Evolutionary conservation across 1,140 invertebrate species (phyloP).

Genomic region (Microvelia longipes): DNA sequence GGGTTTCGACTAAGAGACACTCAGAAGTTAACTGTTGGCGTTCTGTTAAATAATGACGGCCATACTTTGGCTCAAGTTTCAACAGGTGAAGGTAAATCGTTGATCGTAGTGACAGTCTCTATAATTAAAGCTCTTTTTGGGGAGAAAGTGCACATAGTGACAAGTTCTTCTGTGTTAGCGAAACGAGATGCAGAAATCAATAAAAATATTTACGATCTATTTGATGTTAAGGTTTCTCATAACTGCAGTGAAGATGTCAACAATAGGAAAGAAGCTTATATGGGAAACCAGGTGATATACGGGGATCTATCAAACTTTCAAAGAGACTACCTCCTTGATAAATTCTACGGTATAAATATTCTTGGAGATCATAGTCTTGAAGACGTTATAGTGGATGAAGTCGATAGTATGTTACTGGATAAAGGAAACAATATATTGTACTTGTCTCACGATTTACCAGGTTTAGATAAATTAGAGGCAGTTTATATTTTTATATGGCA

Average conservation of each 20-base stretch:
- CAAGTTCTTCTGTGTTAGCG: background rate
- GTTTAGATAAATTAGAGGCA: constrained; percentile 26
- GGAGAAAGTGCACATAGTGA: background rate
- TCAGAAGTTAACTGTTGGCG: background rate
- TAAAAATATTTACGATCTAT: constrained; percentile 21
- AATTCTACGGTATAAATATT: constrained; percentile 19
- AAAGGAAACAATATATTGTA: constrained; percentile 28
- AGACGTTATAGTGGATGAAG: constrained; percentile 28
- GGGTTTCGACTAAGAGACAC: background rate
- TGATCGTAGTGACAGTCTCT: background rate
- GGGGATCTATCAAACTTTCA: background rate
- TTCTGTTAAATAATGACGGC: background rate
- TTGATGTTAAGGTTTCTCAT: constrained; percentile 21
- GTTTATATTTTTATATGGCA: constrained; percentile 10
- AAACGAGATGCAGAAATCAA: constrained; percentile 2
- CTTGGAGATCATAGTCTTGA: constrained; percentile 20
- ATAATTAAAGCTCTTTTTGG: background rate
- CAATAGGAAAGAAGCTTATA: background rate
- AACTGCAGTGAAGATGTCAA: background rate
- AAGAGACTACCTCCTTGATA: background rate
- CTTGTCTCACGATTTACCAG: constrained; percentile 25
- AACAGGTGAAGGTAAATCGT: constrained; percentile 6
- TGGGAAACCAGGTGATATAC: background rate
- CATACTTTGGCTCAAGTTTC: constrained; percentile 2
- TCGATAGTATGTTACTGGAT: constrained; percentile 30